phyloP scores from a whole-genome alignment of 1,140 invertebrate species.

The Triops longicaudatus region DNA sequence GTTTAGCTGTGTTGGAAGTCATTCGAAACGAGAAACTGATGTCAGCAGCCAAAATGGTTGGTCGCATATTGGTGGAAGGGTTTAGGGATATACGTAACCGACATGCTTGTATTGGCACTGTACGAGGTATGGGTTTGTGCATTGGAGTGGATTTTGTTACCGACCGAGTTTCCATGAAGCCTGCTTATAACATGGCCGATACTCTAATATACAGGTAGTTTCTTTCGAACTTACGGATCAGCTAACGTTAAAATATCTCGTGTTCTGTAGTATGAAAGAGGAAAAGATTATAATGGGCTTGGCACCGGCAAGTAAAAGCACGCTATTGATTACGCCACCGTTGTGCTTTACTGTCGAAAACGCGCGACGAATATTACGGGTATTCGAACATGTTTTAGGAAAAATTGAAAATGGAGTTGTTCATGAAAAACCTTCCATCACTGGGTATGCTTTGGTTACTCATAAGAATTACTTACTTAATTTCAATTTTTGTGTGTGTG shows the following conservation, averaged over 20 bases:
- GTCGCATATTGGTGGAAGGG: constrained; percentile 33
- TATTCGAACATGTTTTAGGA: constrained; percentile 38
- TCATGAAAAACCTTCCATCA: neutral
- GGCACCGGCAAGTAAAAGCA: constrained; percentile 50
- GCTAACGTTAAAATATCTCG: neutral
- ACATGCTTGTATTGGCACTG: constrained; percentile 33
- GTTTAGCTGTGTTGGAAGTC: constrained; percentile 83
- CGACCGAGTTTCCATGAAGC: constrained; percentile 30
- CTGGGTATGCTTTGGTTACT: constrained; percentile 13
- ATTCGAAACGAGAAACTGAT: constrained; percentile 36
- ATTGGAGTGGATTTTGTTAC: constrained; percentile 36
- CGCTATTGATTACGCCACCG: constrained; percentile 53
- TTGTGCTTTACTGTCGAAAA: constrained; percentile 48
- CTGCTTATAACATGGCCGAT: constrained; percentile 30
- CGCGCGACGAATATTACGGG: constrained; percentile 38
- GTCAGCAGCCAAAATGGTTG: constrained; percentile 35
- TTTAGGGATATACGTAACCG: constrained; percentile 31
- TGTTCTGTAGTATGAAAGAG: constrained; percentile 41
- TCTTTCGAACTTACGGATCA: neutral
- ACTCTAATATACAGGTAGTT: constrained; percentile 31
- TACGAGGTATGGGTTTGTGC: constrained; percentile 35
- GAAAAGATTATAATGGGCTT: constrained; percentile 46
- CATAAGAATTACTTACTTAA: neutral
- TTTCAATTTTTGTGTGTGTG: neutral
- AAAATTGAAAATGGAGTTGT: constrained; percentile 35